A percentile compares a stretch with the other conserved stretches of the same genome.
These are phyloP conservation scores for Esox masquinongy DNA, from an alignment of 2,797 vertebrate genomes.

Conservation along the genomic window DNA sequence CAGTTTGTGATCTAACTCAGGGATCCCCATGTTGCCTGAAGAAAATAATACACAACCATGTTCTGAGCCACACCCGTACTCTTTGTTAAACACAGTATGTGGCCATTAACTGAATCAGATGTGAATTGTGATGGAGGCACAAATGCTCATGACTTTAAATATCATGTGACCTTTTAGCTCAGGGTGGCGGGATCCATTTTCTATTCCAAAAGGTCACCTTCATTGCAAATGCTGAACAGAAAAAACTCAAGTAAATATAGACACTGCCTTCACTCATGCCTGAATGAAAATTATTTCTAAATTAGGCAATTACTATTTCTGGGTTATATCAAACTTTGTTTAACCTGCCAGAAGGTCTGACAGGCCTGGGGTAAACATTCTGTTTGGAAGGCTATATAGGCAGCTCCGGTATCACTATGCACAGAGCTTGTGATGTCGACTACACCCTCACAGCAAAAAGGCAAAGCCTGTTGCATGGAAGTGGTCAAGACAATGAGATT, in stretches of 20 bases:
- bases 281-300: background rate
- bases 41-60: background rate
- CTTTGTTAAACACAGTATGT: background rate
- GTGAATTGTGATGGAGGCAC: constrained; percentile 11
- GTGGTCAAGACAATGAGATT: constrained; percentile 3
- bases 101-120: constrained; percentile 13
- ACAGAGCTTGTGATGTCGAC: background rate
- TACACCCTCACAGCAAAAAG: background rate
- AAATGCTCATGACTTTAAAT: constrained; percentile 20
- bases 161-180: constrained; percentile 41
- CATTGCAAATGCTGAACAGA: constrained; percentile 23
- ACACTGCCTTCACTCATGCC: background rate
- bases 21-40: background rate
- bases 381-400: background rate
- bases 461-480: background rate
- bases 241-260: constrained; percentile 58
- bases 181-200: constrained; percentile 18
- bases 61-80: constrained; percentile 13
- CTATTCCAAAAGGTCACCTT: constrained; percentile 60
- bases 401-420: background rate
- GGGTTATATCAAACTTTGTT: background rate
- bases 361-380: constrained; percentile 13
- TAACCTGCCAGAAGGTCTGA: background rate
- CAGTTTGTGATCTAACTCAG: constrained; percentile 4
- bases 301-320: background rate